These are phyloP conservation scores for Procambarus virginalis DNA, from an alignment of 1,140 invertebrate species.

Conservation along the genomic window DNA sequence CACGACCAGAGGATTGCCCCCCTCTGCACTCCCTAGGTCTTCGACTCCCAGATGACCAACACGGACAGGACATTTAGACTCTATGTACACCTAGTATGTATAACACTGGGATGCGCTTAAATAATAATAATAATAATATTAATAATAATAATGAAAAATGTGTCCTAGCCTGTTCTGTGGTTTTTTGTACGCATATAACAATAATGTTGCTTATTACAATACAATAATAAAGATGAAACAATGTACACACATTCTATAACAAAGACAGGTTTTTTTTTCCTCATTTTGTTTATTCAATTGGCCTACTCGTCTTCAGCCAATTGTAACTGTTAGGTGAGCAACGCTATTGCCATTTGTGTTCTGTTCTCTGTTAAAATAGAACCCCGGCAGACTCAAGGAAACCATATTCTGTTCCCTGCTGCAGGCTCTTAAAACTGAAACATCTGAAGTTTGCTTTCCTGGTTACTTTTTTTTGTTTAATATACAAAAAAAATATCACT, in stretches of 20 bases:
- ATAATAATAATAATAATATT: conserved; percentile 68
- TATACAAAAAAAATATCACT: conserved; percentile 40
- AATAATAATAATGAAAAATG: conserved; percentile 68
- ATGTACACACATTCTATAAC: conserved; percentile 68
- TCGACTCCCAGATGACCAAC: conserved; percentile 47
- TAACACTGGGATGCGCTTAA: conserved; percentile 68
- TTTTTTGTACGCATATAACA: conserved; percentile 68
- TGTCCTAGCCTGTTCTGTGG: conserved; percentile 65
- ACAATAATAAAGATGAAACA: conserved; percentile 66
- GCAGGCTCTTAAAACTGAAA: conserved; percentile 54
- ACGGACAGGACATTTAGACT: conserved; percentile 67
- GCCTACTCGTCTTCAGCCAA: conserved; percentile 61
- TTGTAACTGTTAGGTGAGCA: conserved; percentile 59
- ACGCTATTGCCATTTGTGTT: conserved; percentile 59
- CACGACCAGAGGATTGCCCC: not conserved
- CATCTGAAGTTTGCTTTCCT: conserved; percentile 5
- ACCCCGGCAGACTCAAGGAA: conserved; percentile 13
- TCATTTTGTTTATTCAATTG: conserved; percentile 23
- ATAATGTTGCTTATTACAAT: conserved; percentile 67
- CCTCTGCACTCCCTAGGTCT: conserved; percentile 33
- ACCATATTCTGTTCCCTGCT: not conserved
- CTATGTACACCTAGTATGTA: conserved; percentile 67
- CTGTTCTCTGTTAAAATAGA: conserved; percentile 6
- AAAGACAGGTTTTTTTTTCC: conserved; percentile 44
- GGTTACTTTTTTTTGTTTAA: conserved; percentile 15